Conservation (phyloP, 1,140 invertebrate species). For the Gryllus bimaculatus region DNA sequence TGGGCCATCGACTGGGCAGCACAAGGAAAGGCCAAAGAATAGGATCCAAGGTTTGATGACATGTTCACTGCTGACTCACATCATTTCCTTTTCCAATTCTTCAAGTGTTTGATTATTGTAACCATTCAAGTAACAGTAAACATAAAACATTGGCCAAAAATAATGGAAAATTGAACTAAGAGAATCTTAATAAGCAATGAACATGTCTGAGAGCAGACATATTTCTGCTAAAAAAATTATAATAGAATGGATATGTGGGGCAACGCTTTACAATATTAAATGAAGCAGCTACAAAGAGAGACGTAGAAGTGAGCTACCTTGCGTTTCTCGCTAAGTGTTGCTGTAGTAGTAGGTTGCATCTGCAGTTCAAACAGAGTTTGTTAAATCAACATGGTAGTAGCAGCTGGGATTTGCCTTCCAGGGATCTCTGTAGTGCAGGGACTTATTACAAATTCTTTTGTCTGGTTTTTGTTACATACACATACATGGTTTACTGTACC, state of each 20-base stretch:
- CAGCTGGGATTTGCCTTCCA: background rate
- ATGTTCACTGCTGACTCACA: background rate
- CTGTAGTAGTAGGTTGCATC: background rate
- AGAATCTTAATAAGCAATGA: background rate
- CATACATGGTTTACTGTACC: background rate
- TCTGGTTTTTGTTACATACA: background rate
- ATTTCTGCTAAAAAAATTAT: background rate
- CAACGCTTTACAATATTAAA: background rate
- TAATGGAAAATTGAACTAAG: background rate
- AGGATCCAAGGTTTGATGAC: background rate
- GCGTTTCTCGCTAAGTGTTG: background rate
- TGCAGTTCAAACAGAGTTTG: slow-evolving; percentile 4
- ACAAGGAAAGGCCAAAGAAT: background rate
- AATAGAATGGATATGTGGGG: background rate
- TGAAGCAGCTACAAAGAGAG: background rate
- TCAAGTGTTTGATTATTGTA: no score
- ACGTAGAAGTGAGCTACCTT: background rate
- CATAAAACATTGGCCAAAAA: background rate
- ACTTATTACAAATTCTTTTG: background rate
- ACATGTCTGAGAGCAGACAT: background rate
- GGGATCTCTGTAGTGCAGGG: background rate
- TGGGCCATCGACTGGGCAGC: background rate
- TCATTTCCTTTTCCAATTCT: no score
- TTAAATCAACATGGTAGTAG: background rate
- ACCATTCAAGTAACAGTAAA: no score